These are phyloP conservation scores for Dorcus parallelipipedus DNA, from an alignment of 2,888 invertebrate genomes.

Conservation along the genomic window DNA sequence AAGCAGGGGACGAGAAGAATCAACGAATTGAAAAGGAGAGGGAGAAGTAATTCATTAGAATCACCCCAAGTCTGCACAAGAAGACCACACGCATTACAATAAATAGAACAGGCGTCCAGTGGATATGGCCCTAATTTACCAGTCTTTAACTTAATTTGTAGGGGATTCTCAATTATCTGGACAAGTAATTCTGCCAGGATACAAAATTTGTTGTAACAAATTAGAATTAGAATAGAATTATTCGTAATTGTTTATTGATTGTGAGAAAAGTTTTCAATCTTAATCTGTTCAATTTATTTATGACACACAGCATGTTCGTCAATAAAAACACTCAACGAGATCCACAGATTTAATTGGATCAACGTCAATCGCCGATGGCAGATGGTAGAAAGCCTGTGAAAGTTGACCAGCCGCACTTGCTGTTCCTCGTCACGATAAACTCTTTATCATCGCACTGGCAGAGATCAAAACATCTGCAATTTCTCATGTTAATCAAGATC, in stretches of 20 bases:
- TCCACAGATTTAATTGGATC: no score
- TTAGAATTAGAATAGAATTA: no score
- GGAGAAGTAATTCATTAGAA: conserved; percentile 20
- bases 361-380: no score
- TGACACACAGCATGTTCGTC: neutral
- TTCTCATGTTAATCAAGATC: neutral
- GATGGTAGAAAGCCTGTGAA: no score
- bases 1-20: conserved; percentile 3
- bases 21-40: conserved; percentile 16
- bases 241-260: no score
- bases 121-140: no score
- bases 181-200: no score
- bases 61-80: conserved; percentile 17
- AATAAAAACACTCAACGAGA: neutral
- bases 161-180: no score
- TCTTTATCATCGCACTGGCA: neutral
- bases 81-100: conserved; percentile 13
- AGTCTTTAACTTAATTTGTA: no score
- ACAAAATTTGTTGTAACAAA: no score
- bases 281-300: neutral
- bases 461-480: neutral
- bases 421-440: no score
- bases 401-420: no score
- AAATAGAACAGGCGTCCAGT: neutral
- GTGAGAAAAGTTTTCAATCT: neutral